Percentiles rank a stretch among this genome's conserved stretches.
These are phyloP conservation scores for Nomada fucata DNA, from an alignment of 2,888 invertebrate species.

Conservation along the genomic window DNA sequence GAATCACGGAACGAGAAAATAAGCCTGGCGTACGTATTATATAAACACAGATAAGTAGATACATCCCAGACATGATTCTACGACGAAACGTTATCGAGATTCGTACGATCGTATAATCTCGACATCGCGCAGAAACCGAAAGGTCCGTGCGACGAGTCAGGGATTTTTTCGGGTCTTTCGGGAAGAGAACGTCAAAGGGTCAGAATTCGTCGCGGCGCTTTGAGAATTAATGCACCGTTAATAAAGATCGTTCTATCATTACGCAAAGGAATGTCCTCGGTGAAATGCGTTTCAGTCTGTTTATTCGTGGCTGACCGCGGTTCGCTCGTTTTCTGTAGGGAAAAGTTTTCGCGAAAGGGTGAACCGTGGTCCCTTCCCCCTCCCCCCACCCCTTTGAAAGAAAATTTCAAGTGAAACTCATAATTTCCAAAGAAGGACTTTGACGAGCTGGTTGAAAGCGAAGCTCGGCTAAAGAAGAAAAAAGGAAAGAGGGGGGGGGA, in stretches of 20 bases:
- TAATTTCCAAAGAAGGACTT: not conserved
- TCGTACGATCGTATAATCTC: too few species aligned
- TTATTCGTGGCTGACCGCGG: not conserved
- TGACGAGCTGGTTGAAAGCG: not conserved
- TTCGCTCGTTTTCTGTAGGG: not conserved
- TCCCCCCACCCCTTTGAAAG: not conserved
- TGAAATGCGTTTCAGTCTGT: conserved; percentile 7
- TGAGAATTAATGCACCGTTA: conserved; percentile 9
- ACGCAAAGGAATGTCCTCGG: not conserved
- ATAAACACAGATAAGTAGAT: not conserved
- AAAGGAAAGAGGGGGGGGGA: not conserved
- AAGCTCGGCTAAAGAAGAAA: not conserved
- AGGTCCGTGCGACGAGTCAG: too few species aligned
- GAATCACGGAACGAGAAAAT: not conserved
- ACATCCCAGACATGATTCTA: not conserved
- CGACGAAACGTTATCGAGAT: not conserved
- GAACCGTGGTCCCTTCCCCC: not conserved
- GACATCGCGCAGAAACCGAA: too few species aligned
- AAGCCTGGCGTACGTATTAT: not conserved
- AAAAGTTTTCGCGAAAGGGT: not conserved
- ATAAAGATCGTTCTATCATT: conserved; percentile 13
- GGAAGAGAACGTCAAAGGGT: not conserved
- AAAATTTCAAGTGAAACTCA: not conserved
- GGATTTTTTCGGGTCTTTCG: not conserved
- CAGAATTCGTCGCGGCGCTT: not conserved